phyloP scores from a whole-genome alignment of 2,113 vertebrate genomes.

The Tupaia chinensis region DNA sequence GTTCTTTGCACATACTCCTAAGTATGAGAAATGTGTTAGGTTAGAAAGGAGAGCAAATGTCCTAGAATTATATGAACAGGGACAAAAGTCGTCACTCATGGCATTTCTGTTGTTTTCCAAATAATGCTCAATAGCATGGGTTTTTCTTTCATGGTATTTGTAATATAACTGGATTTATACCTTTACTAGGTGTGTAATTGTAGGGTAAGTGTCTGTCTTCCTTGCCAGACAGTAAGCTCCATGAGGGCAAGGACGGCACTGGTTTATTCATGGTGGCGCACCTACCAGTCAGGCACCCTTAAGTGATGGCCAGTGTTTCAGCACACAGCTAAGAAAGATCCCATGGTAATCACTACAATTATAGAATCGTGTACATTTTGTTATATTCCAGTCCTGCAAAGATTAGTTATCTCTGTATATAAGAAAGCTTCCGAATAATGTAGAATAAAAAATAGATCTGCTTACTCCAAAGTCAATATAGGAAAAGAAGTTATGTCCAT shows the following conservation, averaged over 20 bases:
- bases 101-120: background rate
- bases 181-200: background rate
- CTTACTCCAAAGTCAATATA: background rate
- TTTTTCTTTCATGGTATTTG: background rate
- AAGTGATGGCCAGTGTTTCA: background rate
- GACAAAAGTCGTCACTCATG: background rate
- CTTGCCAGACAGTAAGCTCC: constrained; percentile 1
- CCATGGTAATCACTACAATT: background rate
- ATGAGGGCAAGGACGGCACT: background rate
- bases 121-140: background rate
- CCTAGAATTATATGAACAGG: background rate
- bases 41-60: background rate
- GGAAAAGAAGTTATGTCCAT: background rate
- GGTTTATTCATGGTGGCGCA: background rate
- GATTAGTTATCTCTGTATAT: background rate
- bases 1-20: background rate
- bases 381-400: constrained; percentile 35
- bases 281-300: background rate
- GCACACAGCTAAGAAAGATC: background rate
- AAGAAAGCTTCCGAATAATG: background rate
- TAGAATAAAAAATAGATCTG: background rate
- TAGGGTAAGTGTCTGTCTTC: background rate
- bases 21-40: background rate
- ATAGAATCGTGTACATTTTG: background rate
- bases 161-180: background rate